phyloP scores from a whole-genome alignment of 1,140 invertebrate genomes.

The Calliopsis andreniformis region DNA sequence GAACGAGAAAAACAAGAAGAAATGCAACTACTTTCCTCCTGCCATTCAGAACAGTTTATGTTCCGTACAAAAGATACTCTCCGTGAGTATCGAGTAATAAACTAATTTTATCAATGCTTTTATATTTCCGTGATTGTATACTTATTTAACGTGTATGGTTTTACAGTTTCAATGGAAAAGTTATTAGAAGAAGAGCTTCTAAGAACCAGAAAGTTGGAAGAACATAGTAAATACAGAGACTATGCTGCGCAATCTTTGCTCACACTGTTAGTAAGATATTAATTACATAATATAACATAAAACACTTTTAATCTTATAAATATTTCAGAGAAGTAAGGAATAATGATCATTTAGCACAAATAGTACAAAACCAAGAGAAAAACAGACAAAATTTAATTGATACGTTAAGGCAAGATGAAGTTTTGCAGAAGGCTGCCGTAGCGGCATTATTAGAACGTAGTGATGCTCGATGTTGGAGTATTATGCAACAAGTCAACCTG shows the following conservation, averaged over 20 bases:
- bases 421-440: conserved; percentile 88
- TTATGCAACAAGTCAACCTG: conserved; percentile 89
- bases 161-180: conserved; percentile 85
- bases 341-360: conserved; percentile 82
- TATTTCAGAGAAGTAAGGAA: conserved; percentile 81
- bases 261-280: conserved; percentile 72
- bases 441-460: conserved; percentile 87
- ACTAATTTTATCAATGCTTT: not conserved
- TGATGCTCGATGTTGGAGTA: conserved; percentile 88
- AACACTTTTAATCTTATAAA: conserved; percentile 1
- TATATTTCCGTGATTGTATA: not conserved
- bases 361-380: conserved; percentile 84
- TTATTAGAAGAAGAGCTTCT: conserved; percentile 85
- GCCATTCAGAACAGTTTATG: conserved; percentile 78
- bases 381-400: conserved; percentile 83
- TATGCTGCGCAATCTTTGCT: conserved; percentile 83
- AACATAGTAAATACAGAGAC: conserved; percentile 83
- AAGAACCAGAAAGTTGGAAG: conserved; percentile 82
- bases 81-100: conserved; percentile 64
- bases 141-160: conserved; percentile 7
- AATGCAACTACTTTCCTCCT: conserved; percentile 82
- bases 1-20: conserved; percentile 86
- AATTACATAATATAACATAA: conserved; percentile 5
- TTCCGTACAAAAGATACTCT: conserved; percentile 78
- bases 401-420: conserved; percentile 85